Base-by-base conservation (phyloP, 2,888 invertebrate genomes). In the Silvanus unidentatus region DNA sequence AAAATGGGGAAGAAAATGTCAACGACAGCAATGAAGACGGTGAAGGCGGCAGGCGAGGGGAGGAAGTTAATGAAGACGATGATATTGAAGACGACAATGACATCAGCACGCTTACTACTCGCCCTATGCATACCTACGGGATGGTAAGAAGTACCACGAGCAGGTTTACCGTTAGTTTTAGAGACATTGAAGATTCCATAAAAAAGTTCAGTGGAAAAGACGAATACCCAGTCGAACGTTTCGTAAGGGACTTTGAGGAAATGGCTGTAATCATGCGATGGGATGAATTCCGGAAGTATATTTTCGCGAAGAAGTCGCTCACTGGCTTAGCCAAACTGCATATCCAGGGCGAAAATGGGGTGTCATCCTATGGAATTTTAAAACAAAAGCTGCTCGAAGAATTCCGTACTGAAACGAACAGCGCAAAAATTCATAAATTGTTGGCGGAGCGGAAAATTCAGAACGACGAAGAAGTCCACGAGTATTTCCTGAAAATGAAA, bases 401-500 rank as follows among this genome's bases (percentile, higher is more conserved):
- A 53, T 63, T 59, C 44, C 45, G 48, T 30, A 41, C 41, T 5
- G 55, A 50, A 48, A 43, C 48, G 5, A 57, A 40, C 38, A 58
- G 52, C 52, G 52, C 49, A 12, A 30, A 50, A 16, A n/a, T 55
- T 2, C 56, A 56, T 40, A 49, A 57, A 34, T 35, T 52, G 29
- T 35, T 58, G 11, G 45, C 50, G 16, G 39, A 49, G 9, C 42
- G 61, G n/a, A 66, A 59, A 30, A 69, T 64, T 52, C 52, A 57
- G 13, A 52, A 45, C 11, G 55, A 60, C 10, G 68, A 70, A 48
- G 61, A 61, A 1, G 54, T 58, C 8, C 64, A 64, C 45, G 64
- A 70, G 42, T 72, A 69, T 49, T 60, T 64, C 11, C 45, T 67
- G 2, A 41, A 39, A 8, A 71, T 69, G 66, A 62, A 62, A 45